Evolutionary conservation across 2,888 invertebrate species (phyloP), one percentile per base, ranked within the genome.

Genomic region (Dasysyrphus tricinctus): DNA sequence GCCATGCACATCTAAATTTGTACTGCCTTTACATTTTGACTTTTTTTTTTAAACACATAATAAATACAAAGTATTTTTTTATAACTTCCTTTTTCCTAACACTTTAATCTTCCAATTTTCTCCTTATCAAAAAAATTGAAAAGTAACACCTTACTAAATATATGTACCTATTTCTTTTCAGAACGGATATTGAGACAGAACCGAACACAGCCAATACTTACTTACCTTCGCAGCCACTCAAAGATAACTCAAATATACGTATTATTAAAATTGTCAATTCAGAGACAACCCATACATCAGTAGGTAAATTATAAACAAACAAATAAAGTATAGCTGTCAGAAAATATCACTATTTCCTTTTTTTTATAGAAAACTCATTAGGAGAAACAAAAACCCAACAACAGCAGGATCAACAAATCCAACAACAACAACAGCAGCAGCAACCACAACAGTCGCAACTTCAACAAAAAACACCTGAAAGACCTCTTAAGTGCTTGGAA

Each of bases 401-500:
- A 74, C 94, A 94, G 73, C 94, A 94, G 89, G 94, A 93, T 88
- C 93, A 93, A 87, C 93, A 93, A 69, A 88, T 83, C 29, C 81
- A 88, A 51, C 78, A 85, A 67, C 90, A 24, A 3, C 81, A 88
- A 51, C 78, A 85, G 65, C 90, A 24, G 24, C 24, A 91, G 51
- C 91, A 91, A 73, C 91, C 91, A 51, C 91, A 91, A 61, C 88
- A 88, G 51, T 89, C 88, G 32, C 90, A 88, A 89, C 92, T 88
- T 3, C 89, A 88, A 8, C 89, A 89, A 56, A 88, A 88, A 42
- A 74, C 83, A 88, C 88, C 88, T 16, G 93, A 93, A 88, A 90
- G 94, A 54, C 94, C 94, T 1, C 90, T 96, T 70, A 95, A 96
- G 94, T 95, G 95, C 90, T 92, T 96, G 87, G 96, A 96, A 91